Base-by-base conservation (phyloP, 1,140 invertebrate species). In the Camponotus pennsylvanicus region DNA sequence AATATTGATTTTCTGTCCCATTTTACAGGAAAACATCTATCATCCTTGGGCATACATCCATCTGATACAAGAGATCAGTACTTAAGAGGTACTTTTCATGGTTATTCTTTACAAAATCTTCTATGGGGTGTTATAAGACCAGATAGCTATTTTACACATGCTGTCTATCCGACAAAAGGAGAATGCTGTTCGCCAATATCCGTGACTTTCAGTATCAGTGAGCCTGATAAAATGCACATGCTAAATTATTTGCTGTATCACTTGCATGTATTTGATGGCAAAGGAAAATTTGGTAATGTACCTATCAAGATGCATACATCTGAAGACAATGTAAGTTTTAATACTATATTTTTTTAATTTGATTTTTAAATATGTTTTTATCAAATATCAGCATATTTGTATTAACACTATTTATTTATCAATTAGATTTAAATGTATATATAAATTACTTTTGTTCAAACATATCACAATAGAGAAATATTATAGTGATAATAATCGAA, bases 181-280 rank as follows among this genome's bases (percentile, higher is more conserved):
- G 92, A 94, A 49, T 96, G 95, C 82, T 96, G 95, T 69, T 95
- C 95, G 4, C 86, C 93, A 8, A 85, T 84, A 85, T 94, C 94
- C 11, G 91, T 96, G 7, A 95, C 95, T 45, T 96, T 96, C 86
- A 94, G 89, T 73, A 91, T 93, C 6, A 92, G 89, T n/a, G 95
- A 95, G 84, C 67, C 93, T 3, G 94, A 95, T 49, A 95, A 95
- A 93, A 92, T 96, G 83, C 93, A 95, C 45, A 95, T 92, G 9
- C 90, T 95, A 45, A 92, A 95, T 88, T 96, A 96, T 91, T 91
- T 96, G 85, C 87, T 96, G 3, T 95, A 96, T 89, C 90, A 94
- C 82, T 82, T 96, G 34, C 86, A 93, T 83, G 91, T 95, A n/a
- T 93, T 95, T 67, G 84, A 82, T 8, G 34, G 52, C 13, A 0